Evolutionary conservation across 2,797 vertebrate species (phyloP).

Genomic region (Sparidentex hasta): DNA sequence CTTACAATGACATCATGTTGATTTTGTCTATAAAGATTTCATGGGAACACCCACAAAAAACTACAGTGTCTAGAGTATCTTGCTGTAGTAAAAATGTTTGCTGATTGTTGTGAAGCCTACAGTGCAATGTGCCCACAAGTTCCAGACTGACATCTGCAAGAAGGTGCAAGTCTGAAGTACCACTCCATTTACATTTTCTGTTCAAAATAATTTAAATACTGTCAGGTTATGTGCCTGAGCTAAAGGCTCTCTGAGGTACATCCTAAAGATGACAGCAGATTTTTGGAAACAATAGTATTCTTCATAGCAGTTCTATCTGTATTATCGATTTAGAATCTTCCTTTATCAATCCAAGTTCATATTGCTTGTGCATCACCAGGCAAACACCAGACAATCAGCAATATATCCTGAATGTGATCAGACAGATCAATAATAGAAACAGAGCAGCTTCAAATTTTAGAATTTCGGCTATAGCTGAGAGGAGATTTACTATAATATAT

Average conservation of each 20-base stretch:
- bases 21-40: no score
- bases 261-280: conserved; percentile 11
- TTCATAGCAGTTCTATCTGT: not conserved
- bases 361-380: not conserved
- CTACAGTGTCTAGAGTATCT: not conserved
- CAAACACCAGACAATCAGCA: not conserved
- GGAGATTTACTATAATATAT: not conserved
- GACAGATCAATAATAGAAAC: not conserved
- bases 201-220: conserved; percentile 43
- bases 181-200: conserved; percentile 19
- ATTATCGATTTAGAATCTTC: not conserved
- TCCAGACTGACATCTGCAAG: conserved; percentile 14
- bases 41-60: no score
- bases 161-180: conserved; percentile 14
- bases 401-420: not conserved
- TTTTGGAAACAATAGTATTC: conserved; percentile 6
- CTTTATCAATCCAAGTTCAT: not conserved
- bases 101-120: not conserved
- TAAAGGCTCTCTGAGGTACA: conserved; percentile 25
- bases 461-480: not conserved
- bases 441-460: not conserved
- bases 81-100: no score
- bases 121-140: not conserved
- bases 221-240: conserved; percentile 28
- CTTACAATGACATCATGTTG: no score